Percentiles rank a stretch among this genome's conserved stretches.
phyloP scores from a whole-genome alignment of 2,113 vertebrate genomes.

The Gadus macrocephalus region DNA sequence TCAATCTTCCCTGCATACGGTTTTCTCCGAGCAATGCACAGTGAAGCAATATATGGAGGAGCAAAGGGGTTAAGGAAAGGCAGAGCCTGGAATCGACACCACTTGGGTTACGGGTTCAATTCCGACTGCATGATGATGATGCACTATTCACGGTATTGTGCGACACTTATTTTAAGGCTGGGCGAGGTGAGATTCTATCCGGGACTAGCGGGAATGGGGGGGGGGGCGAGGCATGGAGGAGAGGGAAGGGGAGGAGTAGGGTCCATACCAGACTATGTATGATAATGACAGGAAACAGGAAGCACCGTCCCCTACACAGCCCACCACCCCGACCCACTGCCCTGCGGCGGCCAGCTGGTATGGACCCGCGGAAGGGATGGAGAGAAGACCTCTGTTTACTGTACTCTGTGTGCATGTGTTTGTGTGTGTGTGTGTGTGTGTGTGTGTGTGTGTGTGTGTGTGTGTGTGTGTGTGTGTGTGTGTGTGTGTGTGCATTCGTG shows the following conservation, averaged over 20 bases:
- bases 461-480: not conserved
- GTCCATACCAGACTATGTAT: slow-evolving; percentile 61
- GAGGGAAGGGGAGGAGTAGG: slow-evolving; percentile 33
- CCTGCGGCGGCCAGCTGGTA: slow-evolving; percentile 58
- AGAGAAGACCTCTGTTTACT: slow-evolving; percentile 33
- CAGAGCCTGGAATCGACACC: no score
- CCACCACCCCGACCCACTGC: not conserved
- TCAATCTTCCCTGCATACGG: no score
- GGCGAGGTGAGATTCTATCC: no score
- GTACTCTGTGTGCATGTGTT: slow-evolving; percentile 1
- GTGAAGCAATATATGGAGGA: no score
- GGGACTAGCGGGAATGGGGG: slow-evolving; percentile 23
- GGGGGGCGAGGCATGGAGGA: no score
- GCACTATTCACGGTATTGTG: no score
- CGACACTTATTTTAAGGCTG: no score
- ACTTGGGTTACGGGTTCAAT: no score
- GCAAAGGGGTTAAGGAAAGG: no score
- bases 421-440: slow-evolving; percentile 8
- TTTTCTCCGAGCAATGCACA: no score
- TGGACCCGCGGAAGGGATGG: slow-evolving; percentile 27
- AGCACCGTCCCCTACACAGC: slow-evolving; percentile 47
- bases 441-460: not conserved
- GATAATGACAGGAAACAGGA: slow-evolving; percentile 94
- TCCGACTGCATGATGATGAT: no score
- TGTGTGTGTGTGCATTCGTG: not conserved